Base-by-base conservation (phyloP, 2,113 vertebrate genomes). In the Tragulus kanchil region DNA sequence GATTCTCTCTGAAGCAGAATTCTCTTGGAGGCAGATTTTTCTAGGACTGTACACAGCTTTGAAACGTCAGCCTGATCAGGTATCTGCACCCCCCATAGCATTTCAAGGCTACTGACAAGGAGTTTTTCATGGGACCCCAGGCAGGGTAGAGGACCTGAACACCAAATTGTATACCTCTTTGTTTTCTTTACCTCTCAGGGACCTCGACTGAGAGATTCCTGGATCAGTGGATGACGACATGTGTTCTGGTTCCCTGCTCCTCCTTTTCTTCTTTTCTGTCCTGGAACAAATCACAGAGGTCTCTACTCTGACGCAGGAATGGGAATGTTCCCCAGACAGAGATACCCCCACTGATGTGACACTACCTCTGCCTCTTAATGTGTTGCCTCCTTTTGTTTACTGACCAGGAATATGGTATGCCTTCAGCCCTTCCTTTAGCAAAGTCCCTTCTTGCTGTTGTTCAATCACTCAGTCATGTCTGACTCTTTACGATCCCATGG, bases 211-310 rank as follows among this genome's bases (percentile, higher is more conserved):
- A 88, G n/a, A 92, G 94, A 67, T 36, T 56, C 16, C 28, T 31
- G 25, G 28, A n/a, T 82, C 45, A 25, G 11, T 19, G 50, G 69
- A 31, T 2, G 1, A 61, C 5, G 1, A 2, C 3, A 0, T 45
- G 64, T 31, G 36, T 21, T 64, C 36, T 42, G 28, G 65, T 45
- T 36, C 65, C 59, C 19, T 42, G 8, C 26, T 93, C 31, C 52
- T 12, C 23, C 77, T 28, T 67, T 65, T 93, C 65, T 82, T 62
- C 19, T 65, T 85, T 61, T 61, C 54, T 77, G 4, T 78, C 19
- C 14, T 79, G 25, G 71, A 85, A 6, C 3, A 81, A 86, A 54
- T 1, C 25, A 15, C 36, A 23, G 59, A 31, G 19, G 36, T 36
- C 59, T 88, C 52, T 25, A 45, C 61, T 42, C 48, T 45, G 58